Conservation (phyloP, 64 coral and sea anemone species). For the Dendrophyllia cribrosa region DNA sequence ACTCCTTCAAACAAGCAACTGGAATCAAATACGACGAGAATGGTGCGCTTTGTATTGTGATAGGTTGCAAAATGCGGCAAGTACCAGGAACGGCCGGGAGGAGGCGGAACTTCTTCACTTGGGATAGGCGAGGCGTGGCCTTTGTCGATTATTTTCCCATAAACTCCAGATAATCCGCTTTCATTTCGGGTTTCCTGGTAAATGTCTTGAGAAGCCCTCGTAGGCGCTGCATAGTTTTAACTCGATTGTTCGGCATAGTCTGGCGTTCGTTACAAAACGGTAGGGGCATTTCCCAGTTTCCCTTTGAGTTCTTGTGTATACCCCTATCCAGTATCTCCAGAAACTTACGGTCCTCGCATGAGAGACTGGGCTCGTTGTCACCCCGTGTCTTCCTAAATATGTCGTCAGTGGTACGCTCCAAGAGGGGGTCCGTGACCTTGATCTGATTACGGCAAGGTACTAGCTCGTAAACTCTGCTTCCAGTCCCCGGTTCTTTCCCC, state of each 20-base stretch:
- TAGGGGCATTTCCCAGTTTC: constrained; percentile 67
- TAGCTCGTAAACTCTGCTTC: background rate
- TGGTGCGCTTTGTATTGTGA: constrained; percentile 51
- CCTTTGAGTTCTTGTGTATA: constrained; percentile 35
- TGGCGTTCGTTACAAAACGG: constrained; percentile 15
- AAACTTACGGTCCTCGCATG: background rate
- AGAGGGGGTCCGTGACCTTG: background rate
- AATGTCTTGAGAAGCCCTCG: constrained; percentile 34
- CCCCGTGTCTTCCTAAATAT: background rate
- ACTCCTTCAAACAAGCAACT: constrained; percentile 38
- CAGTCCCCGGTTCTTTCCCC: background rate
- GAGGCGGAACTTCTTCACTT: background rate
- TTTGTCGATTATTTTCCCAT: constrained; percentile 43
- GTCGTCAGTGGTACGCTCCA: background rate
- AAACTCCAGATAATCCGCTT: constrained; percentile 47
- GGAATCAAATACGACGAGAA: constrained; percentile 36
- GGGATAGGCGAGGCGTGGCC: constrained; percentile 50
- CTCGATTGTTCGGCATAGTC: constrained; percentile 59
- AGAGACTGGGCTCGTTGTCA: constrained; percentile 16
- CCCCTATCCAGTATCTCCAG: constrained; percentile 29
- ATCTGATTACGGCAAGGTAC: background rate
- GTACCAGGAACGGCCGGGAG: constrained; percentile 32
- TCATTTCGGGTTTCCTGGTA: constrained; percentile 41
- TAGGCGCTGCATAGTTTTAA: constrained; percentile 30
- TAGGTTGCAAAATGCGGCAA: constrained; percentile 34